Conservation (phyloP, 2,113 vertebrate species). For the Ochotona princeps region DNA sequence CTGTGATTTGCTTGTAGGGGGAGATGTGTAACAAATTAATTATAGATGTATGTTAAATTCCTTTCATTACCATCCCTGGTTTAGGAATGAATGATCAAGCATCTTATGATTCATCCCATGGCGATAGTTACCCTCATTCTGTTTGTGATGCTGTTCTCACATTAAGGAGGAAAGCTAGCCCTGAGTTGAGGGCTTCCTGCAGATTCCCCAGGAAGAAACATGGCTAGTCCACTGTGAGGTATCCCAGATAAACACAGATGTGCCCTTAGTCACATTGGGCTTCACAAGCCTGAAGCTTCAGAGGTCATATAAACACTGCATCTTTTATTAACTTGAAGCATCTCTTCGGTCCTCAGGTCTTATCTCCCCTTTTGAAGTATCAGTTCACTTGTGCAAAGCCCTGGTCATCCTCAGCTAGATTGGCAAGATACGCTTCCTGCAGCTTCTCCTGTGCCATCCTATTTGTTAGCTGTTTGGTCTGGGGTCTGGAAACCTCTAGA, state of each 20-base stretch:
- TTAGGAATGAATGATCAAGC: slow-evolving; percentile 89
- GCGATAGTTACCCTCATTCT: slow-evolving; percentile 76
- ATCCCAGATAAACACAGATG: background rate
- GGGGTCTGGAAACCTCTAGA: background rate
- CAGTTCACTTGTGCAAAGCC: background rate
- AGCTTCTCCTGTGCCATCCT: background rate
- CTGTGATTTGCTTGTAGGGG: slow-evolving; percentile 82
- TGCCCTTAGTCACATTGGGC: background rate
- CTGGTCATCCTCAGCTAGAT: background rate
- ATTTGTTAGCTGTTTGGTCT: background rate
- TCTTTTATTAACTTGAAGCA: background rate
- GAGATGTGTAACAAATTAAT: slow-evolving; percentile 94
- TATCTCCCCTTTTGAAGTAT: background rate
- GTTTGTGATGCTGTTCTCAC: slow-evolving; percentile 69
- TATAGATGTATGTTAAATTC: slow-evolving; percentile 98
- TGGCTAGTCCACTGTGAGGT: background rate
- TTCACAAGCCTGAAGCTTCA: background rate
- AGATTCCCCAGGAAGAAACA: slow-evolving; percentile 31
- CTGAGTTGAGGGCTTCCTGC: slow-evolving; percentile 42
- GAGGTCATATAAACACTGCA: background rate
- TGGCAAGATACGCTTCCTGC: background rate
- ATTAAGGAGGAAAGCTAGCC: slow-evolving; percentile 60
- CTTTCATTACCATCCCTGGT: slow-evolving; percentile 93
- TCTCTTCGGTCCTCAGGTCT: background rate
- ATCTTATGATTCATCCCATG: slow-evolving; percentile 81